Conservation (phyloP, 2,888 invertebrate genomes). For the Branchellion lobata region DNA sequence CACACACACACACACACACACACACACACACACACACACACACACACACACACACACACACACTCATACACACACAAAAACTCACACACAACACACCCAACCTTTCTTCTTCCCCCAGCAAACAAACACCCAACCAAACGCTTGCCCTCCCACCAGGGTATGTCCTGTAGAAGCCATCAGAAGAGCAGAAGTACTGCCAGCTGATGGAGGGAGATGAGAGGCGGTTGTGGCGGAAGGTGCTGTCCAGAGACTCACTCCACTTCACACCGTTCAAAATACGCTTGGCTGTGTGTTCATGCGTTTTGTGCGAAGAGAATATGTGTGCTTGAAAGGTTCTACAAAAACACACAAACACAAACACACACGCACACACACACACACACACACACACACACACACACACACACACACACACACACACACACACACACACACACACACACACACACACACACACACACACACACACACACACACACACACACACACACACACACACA, state of each 20-base stretch:
- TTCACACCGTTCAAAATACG: conserved; percentile 84
- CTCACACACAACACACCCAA: too few relatives aligned
- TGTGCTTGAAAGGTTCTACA: not conserved
- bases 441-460: too few relatives aligned
- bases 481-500: too few relatives aligned
- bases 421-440: conserved; percentile 47
- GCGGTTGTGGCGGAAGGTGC: conserved; percentile 80
- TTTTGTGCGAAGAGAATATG: not conserved
- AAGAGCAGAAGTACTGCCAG: conserved; percentile 97
- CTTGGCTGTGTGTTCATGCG: conserved; percentile 65
- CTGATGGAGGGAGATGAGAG: conserved; percentile 82
- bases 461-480: too few relatives aligned
- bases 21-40: too few relatives aligned
- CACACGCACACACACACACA: not conserved
- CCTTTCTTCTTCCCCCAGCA: too few relatives aligned
- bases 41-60: too few relatives aligned
- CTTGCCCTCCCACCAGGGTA: too few relatives aligned
- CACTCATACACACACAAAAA: too few relatives aligned
- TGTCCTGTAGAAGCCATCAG: conserved; percentile 85
- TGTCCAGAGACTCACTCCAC: conserved; percentile 85
- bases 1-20: too few relatives aligned
- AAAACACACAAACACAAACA: too few relatives aligned
- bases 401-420: conserved; percentile 44
- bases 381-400: conserved; percentile 35
- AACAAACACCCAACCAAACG: too few relatives aligned